Evolutionary conservation across 2,797 vertebrate species (phyloP), one percentile per base, ranked within the genome.

Genomic region (Pelobates cultripes): DNA sequence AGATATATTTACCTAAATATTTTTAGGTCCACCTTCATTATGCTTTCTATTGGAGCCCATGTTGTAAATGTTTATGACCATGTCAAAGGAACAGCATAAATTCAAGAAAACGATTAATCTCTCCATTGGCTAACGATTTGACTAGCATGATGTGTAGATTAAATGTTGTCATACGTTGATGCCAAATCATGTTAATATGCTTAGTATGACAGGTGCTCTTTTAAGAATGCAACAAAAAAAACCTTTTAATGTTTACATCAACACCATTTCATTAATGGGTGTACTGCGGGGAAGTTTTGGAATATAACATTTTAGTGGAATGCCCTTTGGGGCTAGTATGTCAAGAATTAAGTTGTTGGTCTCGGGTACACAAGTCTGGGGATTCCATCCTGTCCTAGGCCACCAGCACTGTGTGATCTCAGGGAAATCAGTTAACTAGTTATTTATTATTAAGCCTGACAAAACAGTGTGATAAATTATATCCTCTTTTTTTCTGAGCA

Each of bases 391-490:
- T 13, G 42, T 43, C 13, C 43, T 63, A 10, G 44, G 51, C 53
- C 68, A 51, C 40, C 60, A 80, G 78, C 70, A 80, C 44, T 53
- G 9, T 47, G 55, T 53, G 45, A 72, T 64, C 68, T 70, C 70
- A 43, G 61, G 70, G 57, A 79, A 72, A 28, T 72, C 70, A 73
- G 70, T 73, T 73, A 61, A 73, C 70, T 79, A 76, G 74, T 66
- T 76, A 76, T 76, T 76, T 66, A 80, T 80, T 80, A 80, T 67
- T 67, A 13, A 7, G 7, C 61, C 78, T 64, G 78, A 67, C 78
- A 73, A 66, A 67, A 55, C 47, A 73, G 44, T 41, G 45, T 80
- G 78, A 80, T 80, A 73, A 73, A 73, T 80, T 44, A 80, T 73
- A 73, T 80, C 78, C 78, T 73, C 63, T 73, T 68, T 68, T 66